Base-by-base conservation (phyloP, 2,113 vertebrate species). In the Delphinus delphis region DNA sequence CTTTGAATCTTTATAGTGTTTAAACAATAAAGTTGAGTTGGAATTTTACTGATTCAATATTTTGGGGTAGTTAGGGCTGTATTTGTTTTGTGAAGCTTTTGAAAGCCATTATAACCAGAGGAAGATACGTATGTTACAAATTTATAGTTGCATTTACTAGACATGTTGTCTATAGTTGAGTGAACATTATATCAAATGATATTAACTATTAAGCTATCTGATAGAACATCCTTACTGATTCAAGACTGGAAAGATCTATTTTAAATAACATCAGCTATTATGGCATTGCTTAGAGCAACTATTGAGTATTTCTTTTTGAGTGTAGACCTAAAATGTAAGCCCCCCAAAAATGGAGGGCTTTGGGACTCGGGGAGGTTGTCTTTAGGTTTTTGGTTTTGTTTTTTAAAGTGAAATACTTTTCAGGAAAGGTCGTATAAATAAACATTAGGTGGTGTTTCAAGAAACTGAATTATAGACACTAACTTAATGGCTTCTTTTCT, bases 401-500 rank as follows among this genome's bases (percentile, higher is more conserved):
- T 63, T 92, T 96, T 83, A 80, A 73, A 55, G 0, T 7, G 55
- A 62, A 79, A 63, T 55, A 47, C 31, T 80, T 79, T 87, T 88
- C 12, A 88, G 71, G 17, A 82, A 90, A 62, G 81, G 26, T 73
- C 53, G 23, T 67, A 11, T 36, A 58, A 81, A n/a, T 79, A 50
- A 53, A 70, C 41, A 80, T 17, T 28, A 84, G 58, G n/a, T 84
- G 14, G 58, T 88, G 41, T 83, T 81, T 92, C 77, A 74, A 92
- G 68, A 83, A 38, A 8, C 31, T 89, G 77, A 63, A 67, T 92
- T 89, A 31, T 7, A 94, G 50, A 67, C 71, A 20, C 33, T 95
- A 94, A 93, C 23, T 1, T 21, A 94, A 96, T 96, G 20, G 88
- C 13, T 23, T 89, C 86, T 95, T 89, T 62, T 73, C 94, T 47